Conservation (phyloP, 2,888 invertebrate genomes). For the Pherbina coryleti region DNA sequence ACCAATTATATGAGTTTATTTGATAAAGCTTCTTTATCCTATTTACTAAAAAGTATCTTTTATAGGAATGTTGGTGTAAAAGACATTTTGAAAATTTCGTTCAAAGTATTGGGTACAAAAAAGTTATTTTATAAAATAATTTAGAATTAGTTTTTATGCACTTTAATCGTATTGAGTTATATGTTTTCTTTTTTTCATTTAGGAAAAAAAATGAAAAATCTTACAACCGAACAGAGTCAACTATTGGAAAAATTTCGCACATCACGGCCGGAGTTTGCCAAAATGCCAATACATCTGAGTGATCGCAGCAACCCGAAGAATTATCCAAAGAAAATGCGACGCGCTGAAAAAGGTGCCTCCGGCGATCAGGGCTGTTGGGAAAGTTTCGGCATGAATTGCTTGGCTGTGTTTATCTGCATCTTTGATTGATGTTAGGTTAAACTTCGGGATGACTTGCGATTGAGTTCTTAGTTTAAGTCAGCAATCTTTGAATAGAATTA, state of each 20-base stretch:
- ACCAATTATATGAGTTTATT: too few relatives aligned
- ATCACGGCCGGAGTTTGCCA: constrained; percentile 66
- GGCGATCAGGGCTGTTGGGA: constrained; percentile 67
- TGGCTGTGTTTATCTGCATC: constrained; percentile 68
- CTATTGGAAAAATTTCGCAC: constrained; percentile 67
- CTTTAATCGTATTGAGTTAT: too few relatives aligned
- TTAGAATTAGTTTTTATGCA: too few relatives aligned
- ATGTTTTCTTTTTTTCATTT: constrained; percentile 27
- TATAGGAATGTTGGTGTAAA: too few relatives aligned
- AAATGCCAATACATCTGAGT: constrained; percentile 69
- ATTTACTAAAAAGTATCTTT: too few relatives aligned
- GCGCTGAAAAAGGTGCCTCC: constrained; percentile 59
- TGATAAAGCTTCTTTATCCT: too few relatives aligned
- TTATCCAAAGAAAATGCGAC: constrained; percentile 69
- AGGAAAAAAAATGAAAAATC: constrained; percentile 66
- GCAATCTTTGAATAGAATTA: not conserved
- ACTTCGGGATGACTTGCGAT: not conserved
- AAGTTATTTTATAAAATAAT: too few relatives aligned
- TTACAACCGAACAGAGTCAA: constrained; percentile 66
- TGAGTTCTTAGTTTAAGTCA: not conserved
- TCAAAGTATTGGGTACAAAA: too few relatives aligned
- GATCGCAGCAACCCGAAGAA: constrained; percentile 68
- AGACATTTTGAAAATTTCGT: too few relatives aligned
- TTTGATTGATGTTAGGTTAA: constrained; percentile 63
- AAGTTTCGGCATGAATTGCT: constrained; percentile 66